phyloP scores from a whole-genome alignment of 2,888 invertebrate species.

The Tenthredo amoena region DNA sequence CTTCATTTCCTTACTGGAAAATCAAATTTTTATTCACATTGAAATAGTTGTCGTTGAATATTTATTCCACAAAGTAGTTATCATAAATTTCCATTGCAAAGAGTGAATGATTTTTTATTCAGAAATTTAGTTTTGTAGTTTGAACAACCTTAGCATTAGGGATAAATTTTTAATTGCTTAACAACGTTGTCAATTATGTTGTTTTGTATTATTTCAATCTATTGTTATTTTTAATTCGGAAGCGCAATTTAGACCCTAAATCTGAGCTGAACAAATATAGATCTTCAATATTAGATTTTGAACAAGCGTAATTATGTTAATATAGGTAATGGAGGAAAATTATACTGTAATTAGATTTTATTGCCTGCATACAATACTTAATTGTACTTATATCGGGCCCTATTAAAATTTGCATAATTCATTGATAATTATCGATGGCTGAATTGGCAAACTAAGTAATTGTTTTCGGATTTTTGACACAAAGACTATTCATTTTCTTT shows the following conservation, averaged over 20 bases:
- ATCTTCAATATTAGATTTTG: not conserved
- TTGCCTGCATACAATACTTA: conserved; percentile 3
- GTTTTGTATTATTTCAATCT: not conserved
- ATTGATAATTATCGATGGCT: not conserved
- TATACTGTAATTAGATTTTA: conserved; percentile 19
- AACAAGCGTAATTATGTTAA: not conserved
- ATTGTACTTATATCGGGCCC: not conserved
- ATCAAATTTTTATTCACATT: conserved; percentile 1
- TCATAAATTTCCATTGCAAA: not conserved
- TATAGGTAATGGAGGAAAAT: not conserved
- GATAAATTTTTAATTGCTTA: not conserved
- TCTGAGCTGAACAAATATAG: not conserved
- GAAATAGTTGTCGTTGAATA: not conserved
- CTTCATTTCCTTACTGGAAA: not conserved
- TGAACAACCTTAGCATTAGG: not conserved
- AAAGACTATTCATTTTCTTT: not conserved
- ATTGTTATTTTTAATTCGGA: not conserved
- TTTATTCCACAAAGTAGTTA: conserved; percentile 17
- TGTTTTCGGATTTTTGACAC: not conserved
- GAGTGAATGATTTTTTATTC: not conserved
- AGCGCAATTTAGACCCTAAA: not conserved
- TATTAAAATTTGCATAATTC: conserved; percentile 38
- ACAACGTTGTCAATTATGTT: not conserved
- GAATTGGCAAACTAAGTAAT: not conserved
- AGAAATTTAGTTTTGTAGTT: not conserved